Evolutionary conservation across 2,888 invertebrate species (phyloP).

Genomic region (Heteropelma amictum): DNA sequence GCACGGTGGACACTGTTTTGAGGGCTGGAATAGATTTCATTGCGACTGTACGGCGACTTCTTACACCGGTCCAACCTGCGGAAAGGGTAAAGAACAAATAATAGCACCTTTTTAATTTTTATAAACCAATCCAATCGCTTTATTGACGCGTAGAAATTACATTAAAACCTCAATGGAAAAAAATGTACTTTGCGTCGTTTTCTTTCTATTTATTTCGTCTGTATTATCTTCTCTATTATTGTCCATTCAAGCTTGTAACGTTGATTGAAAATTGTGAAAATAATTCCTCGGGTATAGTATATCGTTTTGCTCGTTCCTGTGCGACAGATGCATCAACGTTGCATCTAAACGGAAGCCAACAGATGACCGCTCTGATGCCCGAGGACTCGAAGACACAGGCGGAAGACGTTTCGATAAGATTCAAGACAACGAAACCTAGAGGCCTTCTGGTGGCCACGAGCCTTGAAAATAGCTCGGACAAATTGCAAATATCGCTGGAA

Average conservation of each 20-base stretch:
- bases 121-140: too few species aligned
- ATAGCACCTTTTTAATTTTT: background rate
- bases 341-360: slow-evolving; percentile 93
- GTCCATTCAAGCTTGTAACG: too few species aligned
- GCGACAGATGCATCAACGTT: slow-evolving; percentile 90
- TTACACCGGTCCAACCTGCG: slow-evolving; percentile 94
- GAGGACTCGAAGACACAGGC: slow-evolving; percentile 90
- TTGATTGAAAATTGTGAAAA: background rate
- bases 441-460: slow-evolving; percentile 90
- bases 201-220: too few species aligned
- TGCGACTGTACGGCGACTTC: slow-evolving; percentile 95
- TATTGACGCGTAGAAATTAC: too few species aligned
- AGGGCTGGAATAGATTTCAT: slow-evolving; percentile 96
- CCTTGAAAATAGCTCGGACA: slow-evolving; percentile 87
- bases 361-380: slow-evolving; percentile 87
- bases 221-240: too few species aligned
- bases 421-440: slow-evolving; percentile 89
- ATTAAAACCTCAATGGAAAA: too few species aligned
- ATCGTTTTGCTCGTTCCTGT: too few species aligned
- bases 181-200: too few species aligned
- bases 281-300: too few species aligned
- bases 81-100: slow-evolving; percentile 82
- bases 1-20: slow-evolving; percentile 91
- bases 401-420: slow-evolving; percentile 92
- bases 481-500: slow-evolving; percentile 91